These are phyloP conservation scores for Hymenopus coronatus DNA, from an alignment of 2,888 invertebrate genomes.

Conservation along the genomic window DNA sequence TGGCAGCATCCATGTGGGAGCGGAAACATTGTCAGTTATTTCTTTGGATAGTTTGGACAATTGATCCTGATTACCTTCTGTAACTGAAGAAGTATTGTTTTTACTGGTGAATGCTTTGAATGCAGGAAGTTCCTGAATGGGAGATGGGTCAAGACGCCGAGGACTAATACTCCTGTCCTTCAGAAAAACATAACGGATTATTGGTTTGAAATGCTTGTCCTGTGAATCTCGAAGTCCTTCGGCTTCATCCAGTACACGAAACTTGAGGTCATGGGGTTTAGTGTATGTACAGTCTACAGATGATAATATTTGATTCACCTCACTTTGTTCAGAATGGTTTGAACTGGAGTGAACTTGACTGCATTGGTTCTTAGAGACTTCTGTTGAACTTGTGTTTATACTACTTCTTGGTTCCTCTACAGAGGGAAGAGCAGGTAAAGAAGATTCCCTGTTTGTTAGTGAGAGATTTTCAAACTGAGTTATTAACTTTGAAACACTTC, in stretches of 20 bases:
- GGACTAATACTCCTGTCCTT: constrained; percentile 30
- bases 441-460: neutral
- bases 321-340: neutral
- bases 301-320: neutral
- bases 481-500: constrained; percentile 28
- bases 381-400: neutral
- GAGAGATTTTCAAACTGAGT: constrained; percentile 23
- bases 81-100: neutral
- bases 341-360: neutral
- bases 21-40: neutral
- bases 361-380: neutral
- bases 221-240: neutral
- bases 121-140: constrained; percentile 15
- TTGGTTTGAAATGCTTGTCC: constrained; percentile 12
- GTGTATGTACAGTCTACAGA: neutral
- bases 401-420: neutral
- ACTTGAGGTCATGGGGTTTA: neutral
- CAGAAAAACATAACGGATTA: constrained; percentile 17
- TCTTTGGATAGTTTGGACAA: neutral
- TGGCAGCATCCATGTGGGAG: neutral
- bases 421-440: neutral
- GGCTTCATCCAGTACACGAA: neutral
- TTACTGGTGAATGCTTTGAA: constrained; percentile 16
- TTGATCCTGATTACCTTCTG: neutral
- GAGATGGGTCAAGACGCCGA: constrained; percentile 12